phyloP scores from a whole-genome alignment of 2,113 vertebrate species.

The Scolopax mira region DNA sequence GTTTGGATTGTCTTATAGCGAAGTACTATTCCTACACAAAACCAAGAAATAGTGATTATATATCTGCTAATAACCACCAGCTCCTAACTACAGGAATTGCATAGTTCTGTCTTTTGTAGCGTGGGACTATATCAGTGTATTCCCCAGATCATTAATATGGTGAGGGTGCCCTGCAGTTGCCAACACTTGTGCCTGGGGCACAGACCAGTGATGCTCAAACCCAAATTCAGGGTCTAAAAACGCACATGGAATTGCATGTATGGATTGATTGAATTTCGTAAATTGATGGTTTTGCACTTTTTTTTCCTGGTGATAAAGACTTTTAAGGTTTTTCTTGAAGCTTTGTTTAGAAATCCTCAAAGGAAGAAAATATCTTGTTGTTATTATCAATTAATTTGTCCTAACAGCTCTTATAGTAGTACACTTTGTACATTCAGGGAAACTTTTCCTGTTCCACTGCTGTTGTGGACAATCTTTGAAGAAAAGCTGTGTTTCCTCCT shows the following conservation, averaged over 20 bases:
- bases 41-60: not conserved
- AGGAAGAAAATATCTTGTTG: not conserved
- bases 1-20: not conserved
- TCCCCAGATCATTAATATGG: not conserved
- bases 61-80: not conserved
- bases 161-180: not conserved
- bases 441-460: not conserved
- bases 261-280: not conserved
- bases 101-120: not conserved
- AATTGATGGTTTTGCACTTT: not conserved
- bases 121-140: not conserved
- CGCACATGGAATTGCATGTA: not conserved
- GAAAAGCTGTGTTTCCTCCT: not conserved
- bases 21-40: not conserved
- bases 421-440: not conserved
- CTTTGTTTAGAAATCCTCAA: not conserved
- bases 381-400: not conserved
- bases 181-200: rapidly evolving
- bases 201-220: not conserved
- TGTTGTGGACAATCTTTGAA: not conserved
- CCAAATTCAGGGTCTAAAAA: not conserved
- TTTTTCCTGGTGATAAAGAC: not conserved
- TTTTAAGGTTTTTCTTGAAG: not conserved
- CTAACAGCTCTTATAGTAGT: not conserved
- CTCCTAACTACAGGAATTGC: not conserved